These are phyloP conservation scores for Mamestra brassicae DNA, from an alignment of 2,888 invertebrate genomes.

Conservation along the genomic window DNA sequence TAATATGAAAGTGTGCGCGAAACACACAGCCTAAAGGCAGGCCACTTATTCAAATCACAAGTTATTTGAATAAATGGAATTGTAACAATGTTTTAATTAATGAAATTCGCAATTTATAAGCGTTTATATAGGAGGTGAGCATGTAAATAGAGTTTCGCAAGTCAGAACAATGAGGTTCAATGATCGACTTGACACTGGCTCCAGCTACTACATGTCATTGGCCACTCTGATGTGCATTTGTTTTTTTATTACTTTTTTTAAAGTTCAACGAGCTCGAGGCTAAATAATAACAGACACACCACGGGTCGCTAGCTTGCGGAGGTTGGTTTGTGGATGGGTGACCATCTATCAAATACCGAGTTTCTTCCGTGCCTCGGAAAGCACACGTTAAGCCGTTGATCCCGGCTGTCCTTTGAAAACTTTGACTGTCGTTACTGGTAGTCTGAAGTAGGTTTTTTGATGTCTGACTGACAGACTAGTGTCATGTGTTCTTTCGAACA, in stretches of 20 bases:
- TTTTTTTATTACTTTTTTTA: neutral
- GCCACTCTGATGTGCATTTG: slow-evolving; percentile 43
- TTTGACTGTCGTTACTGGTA: too few relatives aligned
- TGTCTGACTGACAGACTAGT: too few relatives aligned
- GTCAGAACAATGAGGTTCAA: slow-evolving; percentile 84
- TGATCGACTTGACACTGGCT: slow-evolving; percentile 73
- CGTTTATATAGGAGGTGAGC: slow-evolving; percentile 64
- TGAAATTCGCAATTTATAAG: slow-evolving; percentile 68
- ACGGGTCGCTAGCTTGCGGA: too few relatives aligned
- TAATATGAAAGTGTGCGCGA: slow-evolving; percentile 40
- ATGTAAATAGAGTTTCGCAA: slow-evolving; percentile 83
- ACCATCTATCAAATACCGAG: too few relatives aligned
- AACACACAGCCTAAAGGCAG: slow-evolving; percentile 48
- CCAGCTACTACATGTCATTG: slow-evolving; percentile 64
- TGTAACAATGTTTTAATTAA: slow-evolving; percentile 58
- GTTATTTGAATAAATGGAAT: slow-evolving; percentile 56
- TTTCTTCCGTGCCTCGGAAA: too few relatives aligned
- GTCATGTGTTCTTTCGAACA: too few relatives aligned
- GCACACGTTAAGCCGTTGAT: too few relatives aligned
- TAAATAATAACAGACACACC: too few relatives aligned
- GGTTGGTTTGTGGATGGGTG: too few relatives aligned
- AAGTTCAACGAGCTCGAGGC: too few relatives aligned
- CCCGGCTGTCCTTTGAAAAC: too few relatives aligned
- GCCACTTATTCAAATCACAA: slow-evolving; percentile 49
- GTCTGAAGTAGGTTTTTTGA: too few relatives aligned